Base-by-base conservation (phyloP, 1,140 invertebrate genomes). In the Tachypleus tridentatus region DNA sequence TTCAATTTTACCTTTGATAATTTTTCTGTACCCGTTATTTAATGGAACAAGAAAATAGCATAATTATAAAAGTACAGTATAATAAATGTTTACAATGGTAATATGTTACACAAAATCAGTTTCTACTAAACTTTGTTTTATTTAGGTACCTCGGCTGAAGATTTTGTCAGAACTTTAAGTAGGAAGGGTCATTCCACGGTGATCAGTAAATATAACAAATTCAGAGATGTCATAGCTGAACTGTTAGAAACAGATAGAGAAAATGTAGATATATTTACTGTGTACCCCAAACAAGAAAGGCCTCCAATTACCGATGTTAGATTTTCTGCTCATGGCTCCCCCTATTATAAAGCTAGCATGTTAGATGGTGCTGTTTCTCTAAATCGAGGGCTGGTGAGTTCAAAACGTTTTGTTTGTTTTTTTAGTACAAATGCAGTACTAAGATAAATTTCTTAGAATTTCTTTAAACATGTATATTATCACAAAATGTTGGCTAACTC, bases 221-320 rank as follows among this genome's bases (percentile, higher is more conserved):
- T 98, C 69, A 83, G 87, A 70, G 88, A 92, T 68, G 91, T 84
- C 59, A 78, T 96, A 3, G 81, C 89, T 0, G 87, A 90, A 73
- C 80, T 97, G 57, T 77, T 94, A 7, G 87, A 86, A 58, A 90
- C 87, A 1, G 85, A 89, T 60, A 78, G 84, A 57, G 88, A 93
- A 67, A 96, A 96, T 76, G 90, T 98, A 6, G 93, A 97, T 72
- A 86, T 98, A 49, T 97, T 98, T 73, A 96, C 92, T 78, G 92
- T 98, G 4, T 91, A 94, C 72, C 59, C 64, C 4, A 83, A 89
- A 70, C 84, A 87, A 71, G 87, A 88, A 70, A 84, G 91, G 76
- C 91, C 92, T 3, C 89, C 91, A 4, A 80, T 93, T 50, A 95
- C 93, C 0, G 95, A 98, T 75, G 84, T 98, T 4, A 82, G 94